Base-by-base conservation (phyloP, 2,888 invertebrate genomes). In the Epistrophe eligans region DNA sequence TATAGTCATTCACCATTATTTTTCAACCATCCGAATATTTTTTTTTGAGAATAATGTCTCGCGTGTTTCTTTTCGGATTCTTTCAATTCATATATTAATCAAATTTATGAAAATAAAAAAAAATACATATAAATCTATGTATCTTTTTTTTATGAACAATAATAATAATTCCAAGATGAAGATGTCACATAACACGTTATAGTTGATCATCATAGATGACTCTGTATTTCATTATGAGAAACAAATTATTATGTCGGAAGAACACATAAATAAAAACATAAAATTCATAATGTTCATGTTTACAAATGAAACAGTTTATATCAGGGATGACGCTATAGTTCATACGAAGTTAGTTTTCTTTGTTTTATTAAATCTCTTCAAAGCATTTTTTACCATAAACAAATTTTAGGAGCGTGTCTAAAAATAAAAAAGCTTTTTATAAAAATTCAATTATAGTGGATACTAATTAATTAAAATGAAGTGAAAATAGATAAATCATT, bases 81-180 rank as follows among this genome's bases (percentile, higher is more conserved):
- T 38, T 28, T 28, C 52, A 70, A 38, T 55, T 55, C 17, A 10
- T 0, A 50, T 32, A 70, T 55, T 40, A 55, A 70, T 70, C 70
- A 70, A 40, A 40, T 38, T 66, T 13, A 70, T 10, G n/a, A 70
- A 55, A 28, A 28, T 24, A 70, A 55, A 70, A 70, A 38, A 35
- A 70, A 38, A 35, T 38, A 28, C 5, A 24, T 4, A 52, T 52
- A 24, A 70, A 52, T 70, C 19, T 38, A 38, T 38, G n/a, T n/a
- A n/a, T n/a, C n/a, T n/a, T 55, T 40, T 55, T n/a, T 55, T 70
- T 70, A 55, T 70, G 55, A 40, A 40, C 70, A 55, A 24, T n/a
- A 24, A 24, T 62, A 57, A 57, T 32, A 24, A 50, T 55, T 70
- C 28, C 28, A 6, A 24, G 43, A 70, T 70, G 40, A 40, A 70